Base-by-base conservation (phyloP, 2,797 vertebrate genomes). In the Pagetopsis macropterus region DNA sequence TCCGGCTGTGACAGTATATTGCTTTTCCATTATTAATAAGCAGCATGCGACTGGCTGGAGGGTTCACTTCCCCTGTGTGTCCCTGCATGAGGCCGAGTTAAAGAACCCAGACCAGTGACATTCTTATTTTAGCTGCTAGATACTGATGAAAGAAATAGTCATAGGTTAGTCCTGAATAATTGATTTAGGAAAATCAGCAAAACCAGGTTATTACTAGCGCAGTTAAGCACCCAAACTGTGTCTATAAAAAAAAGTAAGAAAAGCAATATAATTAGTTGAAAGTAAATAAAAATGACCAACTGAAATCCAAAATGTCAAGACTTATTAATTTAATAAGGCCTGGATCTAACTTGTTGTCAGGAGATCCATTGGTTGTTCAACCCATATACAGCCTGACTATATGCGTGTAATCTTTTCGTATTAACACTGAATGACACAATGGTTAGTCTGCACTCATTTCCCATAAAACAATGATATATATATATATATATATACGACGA, bases 401-500 rank as follows among this genome's bases (percentile, higher is more conserved):
- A 45, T 14, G 14, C 21, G 37, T 44, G 31, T 78, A 72, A 77
- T 84, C 89, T 84, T 87, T 86, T 70, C 71, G 82, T 88, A 84
- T 88, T 87, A 79, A 75, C 75, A 73, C 75, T 72, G 83, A 80
- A 76, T 82, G 70, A 84, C 87, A 83, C 80, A 71, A 80, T 82
- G 70, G 82, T 84, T 81, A 79, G 72, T 67, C 33, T 48, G 63
- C 66, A 70, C 45, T 73, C 75, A 23, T 54, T 72, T 71, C 69
- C 59, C 49, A 82, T 79, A 79, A 77, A 82, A 17, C 76, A 41
- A 58, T 61, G 68, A 56, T 64, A 81, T 54, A 50, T n/a, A n/a
- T n/a, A n/a, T n/a, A n/a, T n/a, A n/a, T n/a, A n/a, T n/a, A n/a
- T 72, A 82, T 75, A 74, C 70, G 87, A 59, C 43, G n/a, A 49